Evolutionary conservation across 1,140 invertebrate genomes (phyloP), one percentile per base, ranked within the genome.

Genomic region (Zaprionus lachaisei): DNA sequence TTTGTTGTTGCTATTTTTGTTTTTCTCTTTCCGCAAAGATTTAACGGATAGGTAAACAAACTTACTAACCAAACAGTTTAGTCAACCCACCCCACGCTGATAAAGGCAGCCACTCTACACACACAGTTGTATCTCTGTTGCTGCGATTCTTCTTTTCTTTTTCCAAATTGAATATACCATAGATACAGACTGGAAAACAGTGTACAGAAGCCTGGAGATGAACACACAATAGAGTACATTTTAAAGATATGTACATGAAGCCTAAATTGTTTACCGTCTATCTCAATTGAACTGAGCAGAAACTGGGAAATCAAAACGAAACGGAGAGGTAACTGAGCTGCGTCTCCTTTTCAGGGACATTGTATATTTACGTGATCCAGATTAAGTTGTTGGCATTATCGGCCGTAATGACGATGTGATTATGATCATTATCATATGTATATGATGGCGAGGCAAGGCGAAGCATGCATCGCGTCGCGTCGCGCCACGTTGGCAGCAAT

Each of bases 321-420:
- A 7, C 41, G n/a, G 6, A 17, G n/a, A 17, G n/a, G 41, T 17
- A 17, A 17, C 41, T 44, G 41, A 44, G 41, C 41, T n/a, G 15
- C 7, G 41, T 1, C 41, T 47, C n/a, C 55, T 2, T 1, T 38
- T 63, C 61, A 28, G 61, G 41, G 15, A 34, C 34, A 28, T 22
- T 71, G 58, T 15, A 22, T 64, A 37, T 49, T 57, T 71, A 65
- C 73, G 68, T 64, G 73, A 65, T 60, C 61, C 54, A 76, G 80
- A 83, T 83, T 79, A 79, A 83, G 72, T 76, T 82, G 63, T 83
- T 80, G 71, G 61, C 76, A 79, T 66, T 83, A 83, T 83, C 80
- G 61, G 76, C 34, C 38, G 38, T 76, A 83, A 83, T 79, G 80
- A 60, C 69, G 61, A 67, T 79, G 15, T 64, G 73, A 76, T 65